phyloP scores from a whole-genome alignment of 2,888 invertebrate genomes.

The Leucophenga maculata region DNA sequence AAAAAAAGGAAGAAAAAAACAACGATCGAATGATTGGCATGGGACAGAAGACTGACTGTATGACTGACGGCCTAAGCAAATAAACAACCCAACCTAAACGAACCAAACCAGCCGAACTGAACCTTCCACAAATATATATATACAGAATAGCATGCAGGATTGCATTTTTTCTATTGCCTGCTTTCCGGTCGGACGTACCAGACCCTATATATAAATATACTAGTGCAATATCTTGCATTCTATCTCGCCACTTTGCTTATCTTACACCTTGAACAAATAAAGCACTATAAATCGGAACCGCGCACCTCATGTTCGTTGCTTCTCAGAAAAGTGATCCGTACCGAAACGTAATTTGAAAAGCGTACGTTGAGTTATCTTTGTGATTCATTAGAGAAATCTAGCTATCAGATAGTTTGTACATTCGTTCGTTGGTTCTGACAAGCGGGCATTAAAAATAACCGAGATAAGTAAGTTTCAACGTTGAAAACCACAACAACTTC shows the following conservation, averaged over 20 bases:
- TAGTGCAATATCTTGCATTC: conserved; percentile 35
- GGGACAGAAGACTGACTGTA: conserved; percentile 16
- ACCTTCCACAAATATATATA: conserved; percentile 42
- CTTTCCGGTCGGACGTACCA: conserved; percentile 2
- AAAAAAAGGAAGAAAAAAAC: not conserved
- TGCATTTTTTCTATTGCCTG: conserved; percentile 21
- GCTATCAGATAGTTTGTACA: conserved; percentile 24
- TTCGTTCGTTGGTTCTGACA: conserved; percentile 18
- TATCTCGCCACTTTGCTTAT: conserved; percentile 41
- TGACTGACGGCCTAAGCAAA: not conserved
- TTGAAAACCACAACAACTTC: conserved; percentile 31
- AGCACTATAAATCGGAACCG: not conserved
- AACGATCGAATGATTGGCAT: not conserved
- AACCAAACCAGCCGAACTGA: not conserved
- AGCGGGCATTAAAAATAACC: conserved; percentile 34
- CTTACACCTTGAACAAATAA: conserved; percentile 38
- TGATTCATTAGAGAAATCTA: conserved; percentile 54
- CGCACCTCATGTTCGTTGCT: conserved; percentile 5
- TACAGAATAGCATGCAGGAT: not conserved
- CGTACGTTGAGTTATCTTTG: conserved; percentile 45
- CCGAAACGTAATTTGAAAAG: too few species aligned
- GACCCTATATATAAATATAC: not conserved
- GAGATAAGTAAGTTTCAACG: not conserved
- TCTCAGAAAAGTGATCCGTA: too few species aligned
- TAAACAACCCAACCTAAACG: too few species aligned